Base-by-base conservation (phyloP, 2,113 vertebrate genomes). In the Ranitomeya variabilis region DNA sequence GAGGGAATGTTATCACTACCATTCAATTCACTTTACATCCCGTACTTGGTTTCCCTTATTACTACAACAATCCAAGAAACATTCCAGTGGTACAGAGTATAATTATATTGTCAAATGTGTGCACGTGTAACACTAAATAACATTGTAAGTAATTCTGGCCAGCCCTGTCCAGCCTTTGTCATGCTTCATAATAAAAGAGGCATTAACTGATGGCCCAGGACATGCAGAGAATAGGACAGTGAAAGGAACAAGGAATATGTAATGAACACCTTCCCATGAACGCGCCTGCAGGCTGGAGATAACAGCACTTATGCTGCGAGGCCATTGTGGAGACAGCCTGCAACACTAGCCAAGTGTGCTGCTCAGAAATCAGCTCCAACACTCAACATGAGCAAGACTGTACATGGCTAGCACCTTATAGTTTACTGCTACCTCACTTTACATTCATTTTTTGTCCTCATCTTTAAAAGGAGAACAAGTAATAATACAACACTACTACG, bases 141-240 rank as follows among this genome's bases (percentile, higher is more conserved):
- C 87, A 89, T 89, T 89, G 87, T 89, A 78, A 84, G 80, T 84
- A 84, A 89, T 84, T 89, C 80, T 89, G 81, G 71, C 15, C 80
- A 45, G 81, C 71, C 78, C 87, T 89, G 87, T 89, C 87, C 76
- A 26, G 87, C 76, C 87, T 89, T 84, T 89, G 87, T 89, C 87
- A 89, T 77, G 87, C 71, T 78, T 89, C 87, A 84, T 83, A 84
- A 78, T 84, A 84, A 77, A 64, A 71, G 71, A 77, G 81, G 80
- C 87, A 83, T 89, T 84, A 89, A 89, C 81, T 89, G 87, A 89
- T 89, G 87, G 87, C 80, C 80, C 87, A 84, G 59, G 87, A 89
- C 87, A 89, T 83, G 81, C 81, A 84, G 57, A 89, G 87, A 89
- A 89, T 66, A 89, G 59, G 71, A 59, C 81, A 78, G 71, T 84